Evolutionary conservation across 2,113 vertebrate species (phyloP).

Genomic region (Protobothrops flavoviridis): DNA sequence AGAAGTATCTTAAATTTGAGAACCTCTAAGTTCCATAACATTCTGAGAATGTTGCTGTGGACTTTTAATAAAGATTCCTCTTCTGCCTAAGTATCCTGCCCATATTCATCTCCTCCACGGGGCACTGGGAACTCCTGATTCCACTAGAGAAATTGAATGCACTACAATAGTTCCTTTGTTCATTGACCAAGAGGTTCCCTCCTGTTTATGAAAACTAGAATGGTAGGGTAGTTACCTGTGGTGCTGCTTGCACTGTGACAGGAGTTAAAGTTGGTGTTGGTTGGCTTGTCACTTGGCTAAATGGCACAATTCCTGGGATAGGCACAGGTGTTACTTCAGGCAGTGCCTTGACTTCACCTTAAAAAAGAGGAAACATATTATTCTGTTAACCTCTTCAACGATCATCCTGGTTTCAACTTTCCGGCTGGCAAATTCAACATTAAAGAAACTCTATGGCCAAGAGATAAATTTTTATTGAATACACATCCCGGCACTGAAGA

Average conservation of each 20-base stretch:
- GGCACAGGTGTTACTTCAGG: slow-evolving; percentile 46
- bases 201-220: rapidly evolving
- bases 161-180: background rate
- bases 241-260: slow-evolving; percentile 66
- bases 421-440: no score
- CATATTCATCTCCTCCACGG: background rate
- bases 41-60: background rate
- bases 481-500: no score
- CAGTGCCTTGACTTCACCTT: slow-evolving; percentile 62
- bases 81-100: background rate
- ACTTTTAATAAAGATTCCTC: background rate
- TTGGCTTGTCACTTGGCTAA: slow-evolving; percentile 65
- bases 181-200: background rate
- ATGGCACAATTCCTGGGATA: slow-evolving; percentile 51
- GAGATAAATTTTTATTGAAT: no score
- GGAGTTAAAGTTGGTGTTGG: slow-evolving; percentile 63
- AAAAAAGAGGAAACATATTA: slow-evolving; percentile 20
- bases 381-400: background rate
- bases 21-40: background rate
- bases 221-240: slow-evolving; percentile 67
- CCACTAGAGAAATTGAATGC: slow-evolving; percentile 15
- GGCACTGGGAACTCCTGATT: background rate
- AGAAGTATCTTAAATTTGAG: background rate
- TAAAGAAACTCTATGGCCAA: no score
- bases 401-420: background rate